Percentiles rank a stretch among this genome's conserved stretches.
phyloP scores from a whole-genome alignment of 2,888 invertebrate genomes.

The Eilema depressum region DNA sequence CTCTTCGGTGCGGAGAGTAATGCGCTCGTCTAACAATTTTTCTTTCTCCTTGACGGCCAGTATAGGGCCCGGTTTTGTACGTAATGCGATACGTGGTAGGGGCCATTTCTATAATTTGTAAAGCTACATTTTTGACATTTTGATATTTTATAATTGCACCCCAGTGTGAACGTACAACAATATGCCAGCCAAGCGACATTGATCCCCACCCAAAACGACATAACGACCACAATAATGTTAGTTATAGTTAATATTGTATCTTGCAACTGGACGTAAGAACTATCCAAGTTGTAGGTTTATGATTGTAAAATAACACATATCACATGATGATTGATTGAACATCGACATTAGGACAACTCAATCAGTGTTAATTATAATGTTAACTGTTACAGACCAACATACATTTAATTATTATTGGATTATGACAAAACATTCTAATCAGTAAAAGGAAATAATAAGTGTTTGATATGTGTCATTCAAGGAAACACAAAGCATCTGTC shows the following conservation, averaged over 20 bases:
- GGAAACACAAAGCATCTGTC: neutral
- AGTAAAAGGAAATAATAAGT: conserved; percentile 53
- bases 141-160: conserved; percentile 76
- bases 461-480: neutral
- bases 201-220: conserved; percentile 61
- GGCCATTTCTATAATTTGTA: conserved; percentile 87
- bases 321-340: conserved; percentile 43
- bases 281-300: conserved; percentile 24
- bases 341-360: conserved; percentile 52
- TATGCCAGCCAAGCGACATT: conserved; percentile 76
- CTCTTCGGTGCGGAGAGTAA: conserved; percentile 95
- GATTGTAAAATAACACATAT: conserved; percentile 24
- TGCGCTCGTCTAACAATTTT: conserved; percentile 95
- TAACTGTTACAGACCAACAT: conserved; percentile 71
- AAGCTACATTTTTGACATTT: conserved; percentile 69
- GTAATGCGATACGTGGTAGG: conserved; percentile 95
- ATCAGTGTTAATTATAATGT: conserved; percentile 75
- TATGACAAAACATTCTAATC: conserved; percentile 64
- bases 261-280: conserved; percentile 37
- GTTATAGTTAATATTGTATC: conserved; percentile 55
- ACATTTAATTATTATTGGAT: conserved; percentile 66
- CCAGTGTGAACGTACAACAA: conserved; percentile 64
- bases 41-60: conserved; percentile 95
- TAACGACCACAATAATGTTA: conserved; percentile 61
- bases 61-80: conserved; percentile 94